Evolutionary conservation across 2,888 invertebrate species (phyloP).

Genomic region (Prenolepis imparis): DNA sequence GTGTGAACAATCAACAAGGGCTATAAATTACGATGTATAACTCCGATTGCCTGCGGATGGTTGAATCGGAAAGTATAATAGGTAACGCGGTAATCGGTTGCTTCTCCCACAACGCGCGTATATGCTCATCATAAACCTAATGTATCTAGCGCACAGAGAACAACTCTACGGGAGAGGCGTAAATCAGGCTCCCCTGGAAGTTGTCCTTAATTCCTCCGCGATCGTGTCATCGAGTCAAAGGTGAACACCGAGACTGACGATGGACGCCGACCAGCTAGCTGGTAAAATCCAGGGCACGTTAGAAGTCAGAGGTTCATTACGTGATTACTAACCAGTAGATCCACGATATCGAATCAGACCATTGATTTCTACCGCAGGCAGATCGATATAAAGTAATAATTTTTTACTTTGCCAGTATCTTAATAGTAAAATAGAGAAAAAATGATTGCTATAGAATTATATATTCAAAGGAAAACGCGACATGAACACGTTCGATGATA

Average conservation of each 20-base stretch:
- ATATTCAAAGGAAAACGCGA: neutral
- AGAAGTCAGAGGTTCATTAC: constrained; percentile 79
- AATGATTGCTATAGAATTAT: no score
- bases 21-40: constrained; percentile 48
- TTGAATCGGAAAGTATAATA: constrained; percentile 41
- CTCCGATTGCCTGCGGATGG: constrained; percentile 29
- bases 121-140: constrained; percentile 29
- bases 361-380: neutral
- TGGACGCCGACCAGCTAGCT: constrained; percentile 51
- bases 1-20: constrained; percentile 39
- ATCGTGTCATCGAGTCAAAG: constrained; percentile 53
- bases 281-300: constrained; percentile 56
- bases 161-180: constrained; percentile 21
- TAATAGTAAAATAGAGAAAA: neutral
- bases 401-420: neutral
- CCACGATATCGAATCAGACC: neutral
- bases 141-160: neutral
- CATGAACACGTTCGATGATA: neutral
- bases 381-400: neutral
- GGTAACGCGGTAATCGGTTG: constrained; percentile 47
- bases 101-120: constrained; percentile 24
- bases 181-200: constrained; percentile 32
- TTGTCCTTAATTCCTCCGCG: constrained; percentile 45
- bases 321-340: constrained; percentile 10
- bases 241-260: constrained; percentile 41